Percentiles rank a stretch among this genome's conserved stretches.
These are phyloP conservation scores for Maconellicoccus hirsutus DNA, from an alignment of 1,140 invertebrate species.

Conservation along the genomic window DNA sequence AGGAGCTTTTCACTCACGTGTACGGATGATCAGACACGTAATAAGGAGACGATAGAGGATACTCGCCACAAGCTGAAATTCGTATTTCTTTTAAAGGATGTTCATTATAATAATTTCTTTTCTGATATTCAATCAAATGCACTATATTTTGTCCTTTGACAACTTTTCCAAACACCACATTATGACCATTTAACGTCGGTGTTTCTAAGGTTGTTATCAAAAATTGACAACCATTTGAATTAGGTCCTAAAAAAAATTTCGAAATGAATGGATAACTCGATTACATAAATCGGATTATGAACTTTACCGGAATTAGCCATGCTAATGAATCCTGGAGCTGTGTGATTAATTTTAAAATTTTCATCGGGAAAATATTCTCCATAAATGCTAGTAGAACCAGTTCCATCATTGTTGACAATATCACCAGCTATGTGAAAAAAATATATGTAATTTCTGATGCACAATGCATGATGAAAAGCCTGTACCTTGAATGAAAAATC, in stretches of 20 bases:
- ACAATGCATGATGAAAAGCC: conserved; percentile 15
- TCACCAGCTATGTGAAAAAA: conserved; percentile 51
- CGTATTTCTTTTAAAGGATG: conserved; percentile 50
- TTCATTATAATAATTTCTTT: conserved; percentile 57
- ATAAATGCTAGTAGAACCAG: conserved; percentile 74
- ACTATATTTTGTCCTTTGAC: conserved; percentile 70
- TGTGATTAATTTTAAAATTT: conserved; percentile 81
- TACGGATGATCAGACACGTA: conserved; percentile 55
- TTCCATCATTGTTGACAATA: conserved; percentile 61
- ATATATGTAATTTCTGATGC: background rate
- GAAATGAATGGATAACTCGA: background rate
- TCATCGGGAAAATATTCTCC: conserved; percentile 89
- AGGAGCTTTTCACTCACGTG: conserved; percentile 41
- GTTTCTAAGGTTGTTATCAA: conserved; percentile 84
- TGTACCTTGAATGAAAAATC: conserved; percentile 85
- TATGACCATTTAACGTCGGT: conserved; percentile 81
- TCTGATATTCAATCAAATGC: conserved; percentile 68
- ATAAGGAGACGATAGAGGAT: conserved; percentile 46
- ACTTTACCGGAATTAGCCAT: conserved; percentile 82
- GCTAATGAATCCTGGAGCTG: conserved; percentile 75
- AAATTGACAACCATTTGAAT: conserved; percentile 89
- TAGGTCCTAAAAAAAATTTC: conserved; percentile 38
- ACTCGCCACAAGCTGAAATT: conserved; percentile 49
- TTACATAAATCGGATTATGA: background rate
- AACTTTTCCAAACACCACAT: conserved; percentile 90